phyloP scores from a whole-genome alignment of 1,140 invertebrate species.

The Leptoteleia sp. region DNA sequence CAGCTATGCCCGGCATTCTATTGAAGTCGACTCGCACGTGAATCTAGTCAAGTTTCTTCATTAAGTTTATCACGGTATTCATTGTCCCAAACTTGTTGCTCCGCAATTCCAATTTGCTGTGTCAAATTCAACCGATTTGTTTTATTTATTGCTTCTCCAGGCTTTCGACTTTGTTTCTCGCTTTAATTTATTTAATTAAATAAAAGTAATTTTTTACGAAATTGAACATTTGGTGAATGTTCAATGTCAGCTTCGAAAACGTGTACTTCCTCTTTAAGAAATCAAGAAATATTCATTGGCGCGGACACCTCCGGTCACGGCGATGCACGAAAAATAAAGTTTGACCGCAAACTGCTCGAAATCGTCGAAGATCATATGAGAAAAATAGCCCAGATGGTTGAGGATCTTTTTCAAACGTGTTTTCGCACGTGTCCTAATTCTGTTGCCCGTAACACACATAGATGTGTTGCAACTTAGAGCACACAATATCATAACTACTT shows the following conservation, averaged over 20 bases:
- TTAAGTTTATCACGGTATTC: conserved; percentile 28
- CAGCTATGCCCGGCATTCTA: too few species aligned
- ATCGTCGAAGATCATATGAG: conserved; percentile 66
- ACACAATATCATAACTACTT: conserved; percentile 71
- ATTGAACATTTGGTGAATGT: too few species aligned
- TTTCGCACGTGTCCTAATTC: conserved; percentile 69
- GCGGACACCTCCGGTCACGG: conserved; percentile 67
- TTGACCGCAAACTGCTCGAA: conserved; percentile 76
- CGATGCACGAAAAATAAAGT: conserved; percentile 75
- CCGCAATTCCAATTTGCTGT: conserved; percentile 13
- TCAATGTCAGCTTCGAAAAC: background rate
- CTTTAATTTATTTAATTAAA: too few species aligned
- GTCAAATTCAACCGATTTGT: too few species aligned
- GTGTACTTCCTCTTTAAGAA: conserved; percentile 7
- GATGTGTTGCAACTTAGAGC: too few species aligned
- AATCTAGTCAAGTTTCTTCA: conserved; percentile 48
- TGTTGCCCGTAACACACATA: conserved; percentile 64
- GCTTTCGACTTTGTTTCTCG: too few species aligned
- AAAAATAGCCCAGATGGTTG: conserved; percentile 69
- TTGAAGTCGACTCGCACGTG: conserved; percentile 46
- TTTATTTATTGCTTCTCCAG: too few species aligned
- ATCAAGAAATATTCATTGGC: conserved; percentile 22
- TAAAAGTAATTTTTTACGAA: too few species aligned
- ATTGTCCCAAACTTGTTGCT: conserved; percentile 45
- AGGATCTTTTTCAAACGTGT: conserved; percentile 43